Evolutionary conservation across 2,888 invertebrate genomes (phyloP).

Genomic region (Torymus aiolomorphi): DNA sequence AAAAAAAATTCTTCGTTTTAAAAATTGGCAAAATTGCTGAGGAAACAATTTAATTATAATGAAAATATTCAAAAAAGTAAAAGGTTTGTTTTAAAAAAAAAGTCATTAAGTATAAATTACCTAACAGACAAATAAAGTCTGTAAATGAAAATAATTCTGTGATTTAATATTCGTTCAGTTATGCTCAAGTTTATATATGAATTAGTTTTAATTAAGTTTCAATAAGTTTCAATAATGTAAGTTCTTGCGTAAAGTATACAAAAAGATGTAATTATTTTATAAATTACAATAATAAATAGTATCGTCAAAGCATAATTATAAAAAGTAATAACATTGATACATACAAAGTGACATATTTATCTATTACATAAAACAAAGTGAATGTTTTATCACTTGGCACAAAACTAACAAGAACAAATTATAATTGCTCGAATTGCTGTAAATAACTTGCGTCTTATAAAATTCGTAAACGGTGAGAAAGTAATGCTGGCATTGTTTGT

Average conservation of each 20-base stretch:
- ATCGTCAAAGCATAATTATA: slow-evolving; percentile 16
- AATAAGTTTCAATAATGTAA: slow-evolving; percentile 53
- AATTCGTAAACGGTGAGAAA: slow-evolving; percentile 41
- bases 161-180: slow-evolving; percentile 67
- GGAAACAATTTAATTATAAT: background rate
- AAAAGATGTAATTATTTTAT: slow-evolving; percentile 40
- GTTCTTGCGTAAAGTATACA: slow-evolving; percentile 8
- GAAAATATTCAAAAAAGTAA: slow-evolving; percentile 21
- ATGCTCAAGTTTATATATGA: slow-evolving; percentile 62
- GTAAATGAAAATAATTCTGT: slow-evolving; percentile 62
- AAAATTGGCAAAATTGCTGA: slow-evolving; percentile 3
- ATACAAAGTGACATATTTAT: slow-evolving; percentile 12
- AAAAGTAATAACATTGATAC: slow-evolving; percentile 16
- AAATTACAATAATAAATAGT: slow-evolving; percentile 25
- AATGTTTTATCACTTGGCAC: slow-evolving; percentile 34
- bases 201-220: slow-evolving; percentile 50
- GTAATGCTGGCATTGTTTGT: slow-evolving; percentile 33
- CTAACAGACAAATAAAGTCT: slow-evolving; percentile 28
- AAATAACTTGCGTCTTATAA: slow-evolving; percentile 52
- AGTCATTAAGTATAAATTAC: slow-evolving; percentile 40
- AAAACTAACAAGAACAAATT: slow-evolving; percentile 39
- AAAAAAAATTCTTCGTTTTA: slow-evolving; percentile 29
- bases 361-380: slow-evolving; percentile 29
- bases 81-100: slow-evolving; percentile 37
- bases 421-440: slow-evolving; percentile 45